These are phyloP conservation scores for Coregonus clupeaformis DNA, from an alignment of 2,113 vertebrate species.

Conservation along the genomic window DNA sequence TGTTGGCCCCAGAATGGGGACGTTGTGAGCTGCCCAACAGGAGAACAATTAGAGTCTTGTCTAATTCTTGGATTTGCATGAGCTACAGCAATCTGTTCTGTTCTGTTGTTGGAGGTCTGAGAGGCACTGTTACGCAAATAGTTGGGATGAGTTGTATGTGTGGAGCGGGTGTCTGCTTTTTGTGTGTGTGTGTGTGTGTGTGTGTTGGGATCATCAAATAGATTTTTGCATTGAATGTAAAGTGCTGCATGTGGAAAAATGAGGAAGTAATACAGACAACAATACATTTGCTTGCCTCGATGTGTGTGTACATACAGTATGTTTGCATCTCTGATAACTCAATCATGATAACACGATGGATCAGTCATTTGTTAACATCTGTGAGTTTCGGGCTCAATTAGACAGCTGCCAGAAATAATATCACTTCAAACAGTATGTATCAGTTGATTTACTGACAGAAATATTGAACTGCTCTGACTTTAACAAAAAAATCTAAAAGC, in stretches of 20 bases:
- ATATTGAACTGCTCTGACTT: neutral
- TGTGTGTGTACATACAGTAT: conserved; percentile 5
- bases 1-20: conserved; percentile 29
- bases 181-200: neutral
- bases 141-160: neutral
- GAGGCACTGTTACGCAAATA: conserved; percentile 27
- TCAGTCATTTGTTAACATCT: conserved; percentile 28
- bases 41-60: conserved; percentile 55
- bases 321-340: conserved; percentile 34
- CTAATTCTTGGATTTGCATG: conserved; percentile 47
- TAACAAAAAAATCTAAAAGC: neutral
- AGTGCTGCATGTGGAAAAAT: neutral
- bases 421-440: neutral
- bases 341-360: conserved; percentile 18
- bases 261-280: neutral
- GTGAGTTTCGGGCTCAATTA: neutral
- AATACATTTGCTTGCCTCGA: neutral
- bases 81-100: conserved; percentile 17
- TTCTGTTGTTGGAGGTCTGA: conserved; percentile 1
- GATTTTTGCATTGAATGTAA: neutral
- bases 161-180: neutral
- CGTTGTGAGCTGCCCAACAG: conserved; percentile 28
- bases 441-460: neutral
- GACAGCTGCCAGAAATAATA: neutral
- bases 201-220: neutral